Evolutionary conservation across 2,113 vertebrate genomes (phyloP).

Genomic region (Capra hircus): DNA sequence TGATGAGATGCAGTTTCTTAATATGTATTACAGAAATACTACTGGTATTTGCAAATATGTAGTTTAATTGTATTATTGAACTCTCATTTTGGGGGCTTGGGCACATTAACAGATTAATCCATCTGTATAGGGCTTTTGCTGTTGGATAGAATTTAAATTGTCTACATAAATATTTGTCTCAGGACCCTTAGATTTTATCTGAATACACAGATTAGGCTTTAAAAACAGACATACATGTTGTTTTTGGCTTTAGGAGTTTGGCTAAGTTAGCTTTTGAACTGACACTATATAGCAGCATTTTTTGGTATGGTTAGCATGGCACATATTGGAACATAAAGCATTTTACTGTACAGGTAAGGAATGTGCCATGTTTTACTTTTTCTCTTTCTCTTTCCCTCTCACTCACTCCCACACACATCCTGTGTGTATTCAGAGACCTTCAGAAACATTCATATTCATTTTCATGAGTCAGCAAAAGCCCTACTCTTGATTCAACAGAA

Average conservation of each 20-base stretch:
- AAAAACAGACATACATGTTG: conserved; percentile 67
- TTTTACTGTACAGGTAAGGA: conserved; percentile 87
- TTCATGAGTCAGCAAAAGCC: conserved; percentile 83
- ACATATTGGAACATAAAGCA: conserved; percentile 78
- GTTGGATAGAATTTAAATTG: conserved; percentile 84
- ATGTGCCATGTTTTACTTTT: conserved; percentile 79
- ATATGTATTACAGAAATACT: conserved; percentile 87
- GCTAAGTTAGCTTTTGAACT: conserved; percentile 76
- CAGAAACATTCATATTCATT: conserved; percentile 73
- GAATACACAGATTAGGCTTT: conserved; percentile 79
- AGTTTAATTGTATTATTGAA: conserved; percentile 87
- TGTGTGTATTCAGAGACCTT: conserved; percentile 72
- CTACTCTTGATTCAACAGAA: conserved; percentile 80
- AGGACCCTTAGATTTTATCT: conserved; percentile 77
- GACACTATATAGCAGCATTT: conserved; percentile 74
- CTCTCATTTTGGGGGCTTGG: conserved; percentile 92
- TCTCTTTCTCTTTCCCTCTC: not conserved
- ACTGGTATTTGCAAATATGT: conserved; percentile 90
- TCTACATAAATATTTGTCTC: conserved; percentile 75
- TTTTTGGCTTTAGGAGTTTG: conserved; percentile 76
- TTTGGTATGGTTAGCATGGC: conserved; percentile 79
- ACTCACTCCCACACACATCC: conserved; percentile 48
- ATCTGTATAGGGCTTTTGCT: conserved; percentile 89
- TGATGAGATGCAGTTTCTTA: conserved; percentile 90
- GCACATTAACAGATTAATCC: conserved; percentile 89